Evolutionary conservation across 2,113 vertebrate genomes (phyloP), one percentile per base, ranked within the genome.

Genomic region (Callospermophilus lateralis): DNA sequence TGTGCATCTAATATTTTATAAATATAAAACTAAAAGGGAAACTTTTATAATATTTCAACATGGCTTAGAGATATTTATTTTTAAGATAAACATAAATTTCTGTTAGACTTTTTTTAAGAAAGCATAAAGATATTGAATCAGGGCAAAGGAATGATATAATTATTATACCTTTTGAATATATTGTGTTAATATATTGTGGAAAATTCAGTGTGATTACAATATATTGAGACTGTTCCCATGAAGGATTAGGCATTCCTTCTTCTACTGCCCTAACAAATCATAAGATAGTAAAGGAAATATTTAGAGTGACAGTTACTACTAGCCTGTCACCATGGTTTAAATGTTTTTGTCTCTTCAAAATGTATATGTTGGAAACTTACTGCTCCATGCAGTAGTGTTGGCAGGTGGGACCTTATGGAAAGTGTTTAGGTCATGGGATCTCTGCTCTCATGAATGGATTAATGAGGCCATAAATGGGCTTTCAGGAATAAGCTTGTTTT

Each of bases 21-120:
- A 70, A 67, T 53, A 80, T 63, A 80, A 65, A 78, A 55, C 51
- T 26, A 51, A 85, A 89, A 78, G 6, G 34, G 26, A 6, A 42
- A 1, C n/a, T 26, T 90, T 90, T 51, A 32, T 77, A 58, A 39
- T 78, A 85, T 78, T 90, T 78, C 63, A 93, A 67, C 34, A 72
- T 83, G n/a, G 16, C 10, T 83, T 51, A 58, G 34, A 65, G 39
- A 86, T 10, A 48, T 65, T 16, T 58, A 20, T 7, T 87, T 45
- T 65, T 93, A 65, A 77, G 42, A n/a, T 8, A 16, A 63, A 32
- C 20, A 87, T 79, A 58, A 48, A 83, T 96, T 86, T 4, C 2
- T 68, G 70, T 92, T 63, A 79, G 89, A 65, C n/a, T 48, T 53
- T 76, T 67, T 76, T 53, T 95, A 83, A 90, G 76, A 67, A 77